phyloP scores from a whole-genome alignment of 1,140 invertebrate genomes.

The Nephotettix cincticeps region DNA sequence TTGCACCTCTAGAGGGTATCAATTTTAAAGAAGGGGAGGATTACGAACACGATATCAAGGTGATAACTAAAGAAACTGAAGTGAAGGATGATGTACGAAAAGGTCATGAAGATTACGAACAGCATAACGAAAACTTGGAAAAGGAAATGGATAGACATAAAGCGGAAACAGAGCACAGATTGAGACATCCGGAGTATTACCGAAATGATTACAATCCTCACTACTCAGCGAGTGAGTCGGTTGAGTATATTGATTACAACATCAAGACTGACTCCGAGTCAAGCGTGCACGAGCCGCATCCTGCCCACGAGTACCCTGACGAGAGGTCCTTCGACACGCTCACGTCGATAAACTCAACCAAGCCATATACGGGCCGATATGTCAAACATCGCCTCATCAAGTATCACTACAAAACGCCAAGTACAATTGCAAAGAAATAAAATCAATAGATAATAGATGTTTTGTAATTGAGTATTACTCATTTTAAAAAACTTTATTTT shows the following conservation, averaged over 20 bases:
- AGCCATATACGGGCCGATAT: background rate
- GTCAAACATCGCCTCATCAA: slow-evolving; percentile 3
- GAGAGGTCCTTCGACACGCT: background rate
- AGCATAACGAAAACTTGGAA: background rate
- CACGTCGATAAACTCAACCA: background rate
- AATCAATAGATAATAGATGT: no score
- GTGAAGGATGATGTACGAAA: background rate
- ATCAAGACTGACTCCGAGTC: background rate
- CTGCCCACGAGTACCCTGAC: background rate
- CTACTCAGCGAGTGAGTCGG: background rate
- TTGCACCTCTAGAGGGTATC: background rate
- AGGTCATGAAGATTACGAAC: background rate
- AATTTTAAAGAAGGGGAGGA: slow-evolving; percentile 4
- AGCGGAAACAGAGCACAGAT: background rate
- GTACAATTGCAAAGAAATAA: no score
- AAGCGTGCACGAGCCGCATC: background rate
- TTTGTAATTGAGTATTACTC: no score
- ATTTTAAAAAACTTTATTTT: no score
- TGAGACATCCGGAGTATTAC: slow-evolving; percentile 15
- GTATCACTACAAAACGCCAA: slow-evolving; percentile 13
- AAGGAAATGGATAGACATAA: background rate
- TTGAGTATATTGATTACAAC: slow-evolving; percentile 8
- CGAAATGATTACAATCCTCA: background rate
- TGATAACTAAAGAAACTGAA: background rate
- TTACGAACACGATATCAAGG: slow-evolving; percentile 8